phyloP scores from a whole-genome alignment of 2,797 vertebrate genomes.

The Alca torda region DNA sequence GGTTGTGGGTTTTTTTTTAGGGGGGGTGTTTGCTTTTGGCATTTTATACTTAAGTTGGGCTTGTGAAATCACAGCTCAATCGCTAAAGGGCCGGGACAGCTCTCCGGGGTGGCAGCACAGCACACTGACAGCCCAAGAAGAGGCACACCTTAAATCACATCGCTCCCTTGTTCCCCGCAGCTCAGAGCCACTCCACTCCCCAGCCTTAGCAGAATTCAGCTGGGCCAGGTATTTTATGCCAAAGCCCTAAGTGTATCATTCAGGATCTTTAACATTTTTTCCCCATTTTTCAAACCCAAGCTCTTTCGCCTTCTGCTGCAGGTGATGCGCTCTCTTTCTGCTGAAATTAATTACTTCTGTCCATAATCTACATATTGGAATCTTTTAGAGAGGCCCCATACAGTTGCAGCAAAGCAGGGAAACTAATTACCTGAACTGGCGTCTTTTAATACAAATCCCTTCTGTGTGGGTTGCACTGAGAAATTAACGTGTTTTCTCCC shows the following conservation, averaged over 20 bases:
- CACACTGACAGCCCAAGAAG: neutral
- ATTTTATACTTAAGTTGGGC: neutral
- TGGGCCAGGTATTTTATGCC: neutral
- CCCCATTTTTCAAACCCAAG: neutral
- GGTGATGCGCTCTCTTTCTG: neutral
- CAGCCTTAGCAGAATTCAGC: neutral
- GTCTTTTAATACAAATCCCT: neutral
- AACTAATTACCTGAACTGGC: neutral
- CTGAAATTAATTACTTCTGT: neutral
- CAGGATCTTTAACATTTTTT: neutral
- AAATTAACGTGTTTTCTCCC: neutral
- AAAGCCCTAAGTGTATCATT: neutral
- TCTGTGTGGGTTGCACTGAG: neutral
- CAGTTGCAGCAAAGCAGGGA: neutral
- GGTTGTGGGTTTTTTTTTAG: neutral
- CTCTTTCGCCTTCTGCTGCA: neutral
- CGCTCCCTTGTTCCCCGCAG: fast-evolving
- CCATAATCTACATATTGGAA: neutral
- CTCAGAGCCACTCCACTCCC: neutral
- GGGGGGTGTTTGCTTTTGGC: neutral
- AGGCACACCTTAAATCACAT: neutral
- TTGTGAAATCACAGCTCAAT: neutral
- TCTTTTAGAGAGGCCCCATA: neutral
- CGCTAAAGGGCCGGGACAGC: neutral
- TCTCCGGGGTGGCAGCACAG: neutral